phyloP scores from a whole-genome alignment of 37 sponge, comb jelly and placozoan genomes.

The Halichondria panicea region DNA sequence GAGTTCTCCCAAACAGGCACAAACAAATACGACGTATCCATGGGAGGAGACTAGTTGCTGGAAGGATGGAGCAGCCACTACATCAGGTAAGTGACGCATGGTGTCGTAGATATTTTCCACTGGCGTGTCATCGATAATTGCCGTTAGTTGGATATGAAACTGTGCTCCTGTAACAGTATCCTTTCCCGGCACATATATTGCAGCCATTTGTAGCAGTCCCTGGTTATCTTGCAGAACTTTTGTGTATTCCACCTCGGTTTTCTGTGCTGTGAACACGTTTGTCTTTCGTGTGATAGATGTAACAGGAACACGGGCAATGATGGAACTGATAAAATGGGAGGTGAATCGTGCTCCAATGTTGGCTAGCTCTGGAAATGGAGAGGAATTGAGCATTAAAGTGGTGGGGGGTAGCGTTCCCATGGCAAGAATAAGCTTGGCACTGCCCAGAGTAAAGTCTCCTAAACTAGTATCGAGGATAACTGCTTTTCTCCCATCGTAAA shows the following conservation, averaged over 20 bases:
- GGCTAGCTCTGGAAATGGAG: constrained; percentile 14
- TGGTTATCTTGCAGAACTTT: background rate
- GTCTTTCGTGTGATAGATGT: background rate
- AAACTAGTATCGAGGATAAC: no score
- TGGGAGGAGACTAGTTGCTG: constrained; percentile 13
- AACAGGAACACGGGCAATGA: constrained; percentile 34
- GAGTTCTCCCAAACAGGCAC: constrained; percentile 44
- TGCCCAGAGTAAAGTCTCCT: no score
- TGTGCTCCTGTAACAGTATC: constrained; percentile 4
- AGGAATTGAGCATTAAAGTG: constrained; percentile 52
- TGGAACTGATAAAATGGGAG: constrained; percentile 46
- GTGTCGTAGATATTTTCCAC: background rate
- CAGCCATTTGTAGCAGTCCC: constrained; percentile 33
- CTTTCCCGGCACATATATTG: constrained; percentile 43
- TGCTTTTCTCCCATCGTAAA: no score
- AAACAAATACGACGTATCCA: constrained; percentile 23
- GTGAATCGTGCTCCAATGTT: constrained; percentile 37
- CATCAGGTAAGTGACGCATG: constrained; percentile 13
- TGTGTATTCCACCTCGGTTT: background rate
- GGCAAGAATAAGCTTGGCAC: constrained; percentile 40
- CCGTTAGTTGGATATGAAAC: constrained; percentile 50
- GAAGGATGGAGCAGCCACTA: constrained; percentile 2
- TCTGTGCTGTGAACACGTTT: background rate
- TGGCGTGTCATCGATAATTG: constrained; percentile 24
- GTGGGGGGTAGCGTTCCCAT: constrained; percentile 47